Conservation (phyloP, 2,113 vertebrate genomes). For the Zosterops lateralis region DNA sequence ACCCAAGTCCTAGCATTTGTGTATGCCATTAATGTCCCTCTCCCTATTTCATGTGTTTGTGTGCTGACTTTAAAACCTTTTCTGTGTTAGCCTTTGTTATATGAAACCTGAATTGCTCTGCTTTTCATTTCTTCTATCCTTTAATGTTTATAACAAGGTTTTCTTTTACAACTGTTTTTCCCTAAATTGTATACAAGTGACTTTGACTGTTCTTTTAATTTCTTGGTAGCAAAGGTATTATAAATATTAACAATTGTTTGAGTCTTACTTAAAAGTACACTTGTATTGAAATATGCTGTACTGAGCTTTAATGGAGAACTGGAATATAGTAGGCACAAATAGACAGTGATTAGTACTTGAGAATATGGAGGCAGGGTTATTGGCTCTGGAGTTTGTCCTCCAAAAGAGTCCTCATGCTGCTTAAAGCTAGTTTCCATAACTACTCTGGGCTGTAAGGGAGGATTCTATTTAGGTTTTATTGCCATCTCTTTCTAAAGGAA, state of each 20-base stretch:
- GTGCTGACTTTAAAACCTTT: background rate
- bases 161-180: background rate
- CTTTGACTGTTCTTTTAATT: background rate
- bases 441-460: background rate
- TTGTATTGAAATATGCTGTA: background rate
- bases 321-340: background rate
- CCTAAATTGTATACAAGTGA: background rate
- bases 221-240: background rate
- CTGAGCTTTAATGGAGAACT: background rate
- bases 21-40: background rate
- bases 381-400: background rate
- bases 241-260: background rate
- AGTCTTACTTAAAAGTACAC: background rate
- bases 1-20: background rate
- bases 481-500: background rate
- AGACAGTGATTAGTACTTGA: background rate
- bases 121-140: background rate
- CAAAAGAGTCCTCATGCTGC: background rate
- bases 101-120: background rate
- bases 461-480: background rate
- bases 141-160: background rate
- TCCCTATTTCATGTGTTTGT: background rate
- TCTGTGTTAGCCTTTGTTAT: background rate
- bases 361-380: background rate
- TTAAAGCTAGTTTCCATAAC: background rate